Percentiles rank a stretch among this genome's conserved stretches.
These are phyloP conservation scores for Halcyon badia DNA, from an alignment of 2,797 vertebrate genomes.

Conservation along the genomic window DNA sequence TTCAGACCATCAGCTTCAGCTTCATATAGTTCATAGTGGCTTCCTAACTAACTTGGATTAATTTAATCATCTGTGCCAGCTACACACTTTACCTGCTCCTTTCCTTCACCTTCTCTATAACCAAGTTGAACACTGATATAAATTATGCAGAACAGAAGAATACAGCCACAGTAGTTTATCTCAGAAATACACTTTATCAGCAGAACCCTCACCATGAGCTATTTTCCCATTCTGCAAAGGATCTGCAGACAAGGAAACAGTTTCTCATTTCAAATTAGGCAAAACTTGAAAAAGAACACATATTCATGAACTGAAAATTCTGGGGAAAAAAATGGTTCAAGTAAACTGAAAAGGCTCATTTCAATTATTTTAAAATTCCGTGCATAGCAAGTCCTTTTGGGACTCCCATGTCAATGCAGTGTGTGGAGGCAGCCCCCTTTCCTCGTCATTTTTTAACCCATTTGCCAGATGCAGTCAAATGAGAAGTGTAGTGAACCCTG, in stretches of 20 bases:
- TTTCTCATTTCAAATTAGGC: constrained; percentile 41
- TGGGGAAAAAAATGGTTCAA: background rate
- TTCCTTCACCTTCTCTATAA: constrained; percentile 4
- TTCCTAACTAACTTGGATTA: background rate
- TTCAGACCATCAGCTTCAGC: background rate
- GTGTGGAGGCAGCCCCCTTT: constrained; percentile 3
- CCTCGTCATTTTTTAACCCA: background rate
- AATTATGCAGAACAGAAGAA: constrained; percentile 39
- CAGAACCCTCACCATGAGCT: constrained; percentile 43
- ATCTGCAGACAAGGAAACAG: constrained; percentile 13
- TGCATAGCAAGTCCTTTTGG: background rate
- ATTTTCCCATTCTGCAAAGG: constrained; percentile 24
- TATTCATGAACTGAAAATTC: constrained; percentile 23
- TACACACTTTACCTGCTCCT: background rate
- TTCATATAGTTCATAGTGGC: background rate
- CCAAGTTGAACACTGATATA: background rate
- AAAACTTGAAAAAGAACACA: constrained; percentile 26
- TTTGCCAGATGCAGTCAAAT: background rate
- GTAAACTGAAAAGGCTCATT: constrained; percentile 44
- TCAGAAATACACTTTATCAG: constrained; percentile 38
- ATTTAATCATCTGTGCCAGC: background rate
- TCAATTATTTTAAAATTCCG: constrained; percentile 22
- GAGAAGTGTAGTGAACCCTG: background rate
- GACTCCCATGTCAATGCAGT: background rate
- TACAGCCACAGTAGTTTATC: constrained; percentile 4